A percentile compares a stretch with the other conserved stretches of the same genome.
phyloP scores from a whole-genome alignment of 2,113 vertebrate genomes.

The Prietella phreatophila region DNA sequence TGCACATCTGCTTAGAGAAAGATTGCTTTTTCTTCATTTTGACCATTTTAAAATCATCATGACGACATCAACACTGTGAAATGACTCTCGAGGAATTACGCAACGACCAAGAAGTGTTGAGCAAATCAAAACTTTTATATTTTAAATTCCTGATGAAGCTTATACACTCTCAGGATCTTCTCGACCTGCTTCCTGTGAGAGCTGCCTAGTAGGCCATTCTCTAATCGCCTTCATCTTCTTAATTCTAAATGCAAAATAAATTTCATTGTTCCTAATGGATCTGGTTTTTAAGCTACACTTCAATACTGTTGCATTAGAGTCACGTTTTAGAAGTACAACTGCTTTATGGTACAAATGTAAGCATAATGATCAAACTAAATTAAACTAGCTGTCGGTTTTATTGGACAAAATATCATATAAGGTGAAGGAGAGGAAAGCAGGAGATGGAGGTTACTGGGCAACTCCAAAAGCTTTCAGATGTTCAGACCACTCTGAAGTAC shows the following conservation, averaged over 20 bases:
- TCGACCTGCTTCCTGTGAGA: background rate
- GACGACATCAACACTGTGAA: background rate
- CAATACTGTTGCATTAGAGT: background rate
- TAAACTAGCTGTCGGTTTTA: background rate
- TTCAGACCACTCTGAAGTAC: background rate
- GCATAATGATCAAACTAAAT: background rate
- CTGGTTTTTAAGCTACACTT: background rate
- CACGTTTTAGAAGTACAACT: background rate
- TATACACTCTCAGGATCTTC: background rate
- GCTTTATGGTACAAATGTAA: background rate
- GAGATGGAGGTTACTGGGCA: background rate
- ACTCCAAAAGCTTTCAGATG: background rate
- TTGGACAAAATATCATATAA: slow-evolving; percentile 13
- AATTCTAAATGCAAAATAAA: background rate
- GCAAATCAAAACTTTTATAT: background rate
- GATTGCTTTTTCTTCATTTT: background rate
- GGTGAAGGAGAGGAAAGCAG: background rate
- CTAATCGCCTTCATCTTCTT: background rate
- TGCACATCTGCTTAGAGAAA: background rate
- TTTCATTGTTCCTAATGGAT: background rate
- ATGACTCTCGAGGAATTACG: background rate
- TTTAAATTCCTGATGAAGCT: background rate
- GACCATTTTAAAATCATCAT: background rate
- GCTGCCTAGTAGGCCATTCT: background rate
- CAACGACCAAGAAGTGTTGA: background rate